These are phyloP conservation scores for Columba livia DNA, from an alignment of 2,113 vertebrate genomes.

Conservation along the genomic window DNA sequence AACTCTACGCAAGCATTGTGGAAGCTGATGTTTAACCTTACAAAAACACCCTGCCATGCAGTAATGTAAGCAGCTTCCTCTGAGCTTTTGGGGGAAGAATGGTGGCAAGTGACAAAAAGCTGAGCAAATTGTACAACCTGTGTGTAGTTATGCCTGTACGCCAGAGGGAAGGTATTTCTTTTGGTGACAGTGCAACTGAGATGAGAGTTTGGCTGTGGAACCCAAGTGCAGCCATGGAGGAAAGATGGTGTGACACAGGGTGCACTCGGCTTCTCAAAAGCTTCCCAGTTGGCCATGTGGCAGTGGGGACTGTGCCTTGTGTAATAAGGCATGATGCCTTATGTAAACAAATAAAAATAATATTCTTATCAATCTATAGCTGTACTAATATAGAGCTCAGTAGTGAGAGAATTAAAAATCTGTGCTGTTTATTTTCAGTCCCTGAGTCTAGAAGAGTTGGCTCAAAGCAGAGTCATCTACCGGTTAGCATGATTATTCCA, in stretches of 20 bases:
- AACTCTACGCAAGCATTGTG: accelerated
- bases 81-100: not conserved
- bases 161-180: not conserved
- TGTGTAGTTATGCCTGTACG: not conserved
- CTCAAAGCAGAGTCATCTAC: not conserved
- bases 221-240: not conserved
- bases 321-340: not conserved
- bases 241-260: accelerated
- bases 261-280: accelerated
- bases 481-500: not conserved
- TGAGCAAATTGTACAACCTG: not conserved
- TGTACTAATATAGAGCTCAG: not conserved
- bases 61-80: not conserved
- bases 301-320: not conserved
- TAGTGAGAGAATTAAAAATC: not conserved
- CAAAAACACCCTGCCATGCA: not conserved
- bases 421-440: not conserved
- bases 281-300: not conserved
- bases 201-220: not conserved
- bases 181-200: not conserved
- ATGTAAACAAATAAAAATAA: not conserved
- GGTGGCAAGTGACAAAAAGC: not conserved
- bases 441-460: not conserved
- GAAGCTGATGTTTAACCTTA: not conserved
- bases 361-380: not conserved